Evolutionary conservation across 2,888 invertebrate genomes (phyloP), one percentile per base, ranked within the genome.

Genomic region (Autographa pulchrina): DNA sequence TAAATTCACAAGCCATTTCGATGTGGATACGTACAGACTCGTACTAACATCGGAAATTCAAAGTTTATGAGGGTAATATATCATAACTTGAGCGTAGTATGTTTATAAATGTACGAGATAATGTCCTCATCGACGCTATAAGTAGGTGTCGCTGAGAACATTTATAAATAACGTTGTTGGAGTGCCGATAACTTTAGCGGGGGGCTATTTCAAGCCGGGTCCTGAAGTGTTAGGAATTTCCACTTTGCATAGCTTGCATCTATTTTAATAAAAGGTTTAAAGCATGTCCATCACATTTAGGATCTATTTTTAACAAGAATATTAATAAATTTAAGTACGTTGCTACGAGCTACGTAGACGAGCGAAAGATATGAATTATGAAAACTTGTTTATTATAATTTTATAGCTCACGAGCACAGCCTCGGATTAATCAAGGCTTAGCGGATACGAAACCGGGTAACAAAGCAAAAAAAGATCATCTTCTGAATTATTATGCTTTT

Each of bases 161-260:
- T 77, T 81, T 81, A 80, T 81, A 78, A 80, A 81, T 80, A 81
- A 80, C 68, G 48, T 16, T 65, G 58, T 65, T 66, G 62, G 25
- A 56, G 65, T 73, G 59, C 73, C 71, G 67, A 80, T 75, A 81
- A 70, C 63, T 81, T 74, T 66, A 72, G 73, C 52, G 43, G 25
- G 25, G 38, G 61, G 67, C 69, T 78, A 81, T 81, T 75, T 70
- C 56, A 59, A 69, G 67, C 70, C 62, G 62, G 35, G 16, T 70
- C 38, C 63, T 70, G 20, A 63, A 71, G 60, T 60, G 65, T 64
- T 70, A 13, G 38, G n/a, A 63, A 54, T 52, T 63, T 67, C 18
- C 38, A 64, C 32, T 70, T 71, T 65, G 62, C 32, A 63, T 35
- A 16, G n/a, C 43, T 41, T 31, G 62, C 41, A 60, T 59, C 9